Evolutionary conservation across 2,113 vertebrate genomes (phyloP), one percentile per base, ranked within the genome.

Genomic region (Pholis gunnellus): DNA sequence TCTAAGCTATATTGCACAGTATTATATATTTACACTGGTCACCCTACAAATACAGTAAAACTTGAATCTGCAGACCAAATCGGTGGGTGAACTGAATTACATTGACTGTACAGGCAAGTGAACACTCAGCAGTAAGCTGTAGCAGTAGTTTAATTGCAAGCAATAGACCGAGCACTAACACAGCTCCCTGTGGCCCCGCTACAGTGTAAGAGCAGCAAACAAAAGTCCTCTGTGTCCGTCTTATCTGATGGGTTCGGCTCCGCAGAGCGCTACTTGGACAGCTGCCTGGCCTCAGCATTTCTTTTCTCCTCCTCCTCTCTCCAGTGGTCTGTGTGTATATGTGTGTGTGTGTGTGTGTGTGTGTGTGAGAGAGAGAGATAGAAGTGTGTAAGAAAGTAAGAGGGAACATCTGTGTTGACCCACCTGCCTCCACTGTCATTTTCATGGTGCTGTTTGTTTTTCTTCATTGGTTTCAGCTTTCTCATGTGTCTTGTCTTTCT

Each of bases 351-450:
- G 18, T 52, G 56, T 68, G 54, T 77, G 6, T 66, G 73, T 65
- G 42, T 46, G 15, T 14, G 27, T 17, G 57, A 22, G 67, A 13
- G 38, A 57, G 59, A 56, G 48, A 42, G 40, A 38, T 17, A 17
- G 56, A 67, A 67, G 78, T 27, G 76, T 40, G 82, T 52, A 11
- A 29, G 71, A 65, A 74, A 75, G 52, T 11, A 59, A 59, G 81
- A 69, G 70, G 46, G 75, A 89, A 92, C 88, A 88, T 91, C 89
- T 93, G 89, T 93, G 92, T 94, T 93, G 91, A 93, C 84, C 91
- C 92, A 93, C 89, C 92, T 95, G 93, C 83, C 91, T 89, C 75
- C 75, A 89, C 84, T 90, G 86, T 88, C 87, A 79, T 85, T 76
- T 86, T 89, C 83, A 72, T 40, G 69, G 76, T 60, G 71, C 75